These are phyloP conservation scores for Turritopsis rubra DNA, from an alignment of 30 jellyfish, hydroid and myxozoan genomes.

Conservation along the genomic window DNA sequence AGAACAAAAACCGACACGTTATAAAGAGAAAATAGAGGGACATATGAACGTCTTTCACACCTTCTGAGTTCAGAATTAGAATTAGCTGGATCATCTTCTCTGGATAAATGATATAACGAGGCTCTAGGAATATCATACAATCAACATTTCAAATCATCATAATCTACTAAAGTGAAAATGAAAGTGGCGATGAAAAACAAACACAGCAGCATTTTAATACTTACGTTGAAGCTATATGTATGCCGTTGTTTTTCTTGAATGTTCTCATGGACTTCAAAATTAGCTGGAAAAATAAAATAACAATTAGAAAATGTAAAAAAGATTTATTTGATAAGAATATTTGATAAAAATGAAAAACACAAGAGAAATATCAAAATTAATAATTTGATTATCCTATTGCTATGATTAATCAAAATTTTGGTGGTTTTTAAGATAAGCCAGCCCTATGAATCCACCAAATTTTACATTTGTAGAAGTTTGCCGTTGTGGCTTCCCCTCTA, in stretches of 20 bases:
- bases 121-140: conserved; percentile 21
- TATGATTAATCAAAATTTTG: too few relatives aligned
- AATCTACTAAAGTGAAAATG: too few relatives aligned
- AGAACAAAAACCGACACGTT: not conserved
- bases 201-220: not conserved
- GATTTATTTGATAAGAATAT: too few relatives aligned
- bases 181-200: not conserved
- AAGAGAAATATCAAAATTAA: too few relatives aligned
- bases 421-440: too few relatives aligned
- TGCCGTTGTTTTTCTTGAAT: conserved; percentile 11
- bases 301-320: not conserved
- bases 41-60: not conserved
- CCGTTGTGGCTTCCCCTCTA: too few relatives aligned
- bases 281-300: conserved; percentile 9
- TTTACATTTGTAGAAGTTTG: too few relatives aligned
- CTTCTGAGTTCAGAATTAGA: conserved; percentile 12
- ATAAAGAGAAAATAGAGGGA: not conserved
- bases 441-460: too few relatives aligned
- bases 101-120: conserved; percentile 28
- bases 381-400: too few relatives aligned
- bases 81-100: conserved; percentile 25
- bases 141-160: too few relatives aligned
- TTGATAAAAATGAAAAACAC: too few relatives aligned
- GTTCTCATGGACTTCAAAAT: conserved; percentile 24
- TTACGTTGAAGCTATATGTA: conserved; percentile 31